Evolutionary conservation across 1,140 invertebrate genomes (phyloP).

Genomic region (Heliconius nattereri): DNA sequence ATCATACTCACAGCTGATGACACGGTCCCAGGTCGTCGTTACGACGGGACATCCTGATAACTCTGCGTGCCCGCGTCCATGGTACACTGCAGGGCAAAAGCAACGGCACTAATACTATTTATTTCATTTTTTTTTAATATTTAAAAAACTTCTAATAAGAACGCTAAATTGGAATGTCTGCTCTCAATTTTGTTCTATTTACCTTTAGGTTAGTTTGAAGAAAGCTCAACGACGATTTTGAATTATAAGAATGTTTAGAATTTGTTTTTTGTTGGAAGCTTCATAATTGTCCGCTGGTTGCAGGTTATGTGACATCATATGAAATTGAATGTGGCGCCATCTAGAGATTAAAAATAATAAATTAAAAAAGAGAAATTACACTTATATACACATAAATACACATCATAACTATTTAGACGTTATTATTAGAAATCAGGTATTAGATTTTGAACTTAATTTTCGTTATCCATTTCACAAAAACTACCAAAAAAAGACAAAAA

Average conservation of each 20-base stretch:
- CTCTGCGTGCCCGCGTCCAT: constrained; percentile 52
- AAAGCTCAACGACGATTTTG: neutral
- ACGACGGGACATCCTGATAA: constrained; percentile 77
- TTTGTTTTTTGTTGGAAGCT: too few species aligned
- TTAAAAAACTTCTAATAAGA: neutral
- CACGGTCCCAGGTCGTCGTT: constrained; percentile 69
- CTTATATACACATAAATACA: too few species aligned
- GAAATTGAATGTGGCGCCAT: too few species aligned
- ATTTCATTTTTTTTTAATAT: neutral
- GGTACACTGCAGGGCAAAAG: constrained; percentile 51
- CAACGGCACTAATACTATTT: neutral
- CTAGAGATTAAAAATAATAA: too few species aligned
- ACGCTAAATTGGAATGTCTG: neutral
- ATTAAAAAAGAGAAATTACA: too few species aligned
- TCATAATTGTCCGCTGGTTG: too few species aligned
- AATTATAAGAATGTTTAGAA: neutral
- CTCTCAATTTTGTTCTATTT: neutral
- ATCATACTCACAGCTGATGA: constrained; percentile 50
- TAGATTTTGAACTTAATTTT: too few species aligned
- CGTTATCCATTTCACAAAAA: too few species aligned
- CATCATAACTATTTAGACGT: too few species aligned
- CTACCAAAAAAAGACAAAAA: too few species aligned
- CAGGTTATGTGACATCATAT: too few species aligned
- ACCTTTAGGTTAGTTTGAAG: neutral
- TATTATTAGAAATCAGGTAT: too few species aligned